phyloP scores from a whole-genome alignment of 2,888 invertebrate genomes.

The Microdon myrmicae region DNA sequence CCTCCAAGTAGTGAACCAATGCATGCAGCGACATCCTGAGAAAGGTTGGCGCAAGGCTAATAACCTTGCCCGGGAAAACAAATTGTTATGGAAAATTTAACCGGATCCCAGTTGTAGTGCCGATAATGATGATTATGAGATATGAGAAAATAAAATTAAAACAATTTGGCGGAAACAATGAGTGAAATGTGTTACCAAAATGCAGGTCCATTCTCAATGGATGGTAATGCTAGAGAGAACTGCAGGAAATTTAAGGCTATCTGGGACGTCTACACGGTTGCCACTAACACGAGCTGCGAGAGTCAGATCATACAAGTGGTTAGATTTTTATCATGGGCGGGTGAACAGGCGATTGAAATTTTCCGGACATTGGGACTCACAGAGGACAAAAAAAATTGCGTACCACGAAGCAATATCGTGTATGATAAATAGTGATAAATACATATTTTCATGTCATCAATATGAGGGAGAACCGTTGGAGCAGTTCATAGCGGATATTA shows the following conservation, averaged over 20 bases:
- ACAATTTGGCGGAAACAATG: too few species aligned
- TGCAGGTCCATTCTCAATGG: slow-evolving; percentile 11
- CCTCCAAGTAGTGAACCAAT: too few species aligned
- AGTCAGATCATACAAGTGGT: slow-evolving; percentile 14
- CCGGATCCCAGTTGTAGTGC: too few species aligned
- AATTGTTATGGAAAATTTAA: too few species aligned
- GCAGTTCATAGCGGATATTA: slow-evolving; percentile 12
- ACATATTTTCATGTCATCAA: slow-evolving; percentile 16
- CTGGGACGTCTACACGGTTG: slow-evolving; percentile 16
- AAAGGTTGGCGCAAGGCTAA: too few species aligned
- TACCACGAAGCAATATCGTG: slow-evolving; percentile 13
- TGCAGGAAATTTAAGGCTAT: slow-evolving; percentile 16
- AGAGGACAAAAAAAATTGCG: slow-evolving; percentile 12
- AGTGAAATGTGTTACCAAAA: slow-evolving; percentile 10
- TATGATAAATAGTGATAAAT: slow-evolving; percentile 14
- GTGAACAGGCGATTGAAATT: slow-evolving; percentile 19
- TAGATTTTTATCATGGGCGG: slow-evolving; percentile 15
- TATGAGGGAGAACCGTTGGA: slow-evolving; percentile 16
- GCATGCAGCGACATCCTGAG: too few species aligned
- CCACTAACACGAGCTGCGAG: slow-evolving; percentile 8
- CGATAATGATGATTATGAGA: too few species aligned
- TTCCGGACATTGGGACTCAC: slow-evolving; percentile 13
- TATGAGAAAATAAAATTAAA: too few species aligned
- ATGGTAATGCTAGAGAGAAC: slow-evolving; percentile 15
- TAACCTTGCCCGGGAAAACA: too few species aligned